Base-by-base conservation (phyloP, 2,797 vertebrate species). In the Pagetopsis macropterus region DNA sequence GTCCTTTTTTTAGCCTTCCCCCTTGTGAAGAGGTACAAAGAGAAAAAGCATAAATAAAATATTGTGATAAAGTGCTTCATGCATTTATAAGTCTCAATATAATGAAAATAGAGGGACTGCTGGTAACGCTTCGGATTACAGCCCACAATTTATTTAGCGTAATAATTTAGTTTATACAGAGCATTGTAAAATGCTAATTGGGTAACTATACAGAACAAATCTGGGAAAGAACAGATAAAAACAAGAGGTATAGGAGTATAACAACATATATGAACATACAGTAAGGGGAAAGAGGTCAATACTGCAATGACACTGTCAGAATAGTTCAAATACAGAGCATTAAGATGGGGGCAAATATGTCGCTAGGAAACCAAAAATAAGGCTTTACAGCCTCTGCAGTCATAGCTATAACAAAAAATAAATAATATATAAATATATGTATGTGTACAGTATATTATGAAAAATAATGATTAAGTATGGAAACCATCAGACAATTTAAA, bases 31-130 rank as follows among this genome's bases (percentile, higher is more conserved):
- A 46, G 3, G 9, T 58, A 72, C 4, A 48, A 45, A 63, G 14
- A 66, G 23, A 12, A 6, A 49, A n/a, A 59, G 5, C 9, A 48
- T 9, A 1, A 69, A 54, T 10, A 70, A 67, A 69, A 81, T 54
- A 71, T 63, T 11, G 14, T 57, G 15, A 61, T 68, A 70, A 86
- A 84, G 70, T 70, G 68, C 74, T 63, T 65, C 65, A 81, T 85
- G 82, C 43, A 27, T 79, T 68, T 61, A 75, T 76, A 31, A 66
- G 37, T 46, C 31, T 70, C 14, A 31, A 23, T 58, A n/a, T 49
- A 17, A 68, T 37, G 21, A 52, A 0, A 74, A 72, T 21, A 49
- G 23, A 33, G 15, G 3, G 33, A 63, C 23, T 59, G 23, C 49
- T 45, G 7, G 10, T 41, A 41, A 27, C 1, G 3, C n/a, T 63